These are phyloP conservation scores for Pemphredon lugubris DNA, from an alignment of 2,888 invertebrate genomes.

Conservation along the genomic window DNA sequence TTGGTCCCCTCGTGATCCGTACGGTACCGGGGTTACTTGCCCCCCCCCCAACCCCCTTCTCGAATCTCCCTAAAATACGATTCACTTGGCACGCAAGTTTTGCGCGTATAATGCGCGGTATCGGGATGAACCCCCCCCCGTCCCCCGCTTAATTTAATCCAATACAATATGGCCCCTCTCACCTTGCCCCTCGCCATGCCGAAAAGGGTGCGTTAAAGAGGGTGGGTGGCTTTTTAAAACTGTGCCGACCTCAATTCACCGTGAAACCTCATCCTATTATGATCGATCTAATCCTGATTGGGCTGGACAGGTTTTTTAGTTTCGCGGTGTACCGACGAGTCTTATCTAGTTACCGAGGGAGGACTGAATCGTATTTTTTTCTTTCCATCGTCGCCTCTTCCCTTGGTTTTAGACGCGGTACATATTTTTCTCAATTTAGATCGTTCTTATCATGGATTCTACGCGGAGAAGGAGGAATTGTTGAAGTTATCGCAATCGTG, in stretches of 20 bases:
- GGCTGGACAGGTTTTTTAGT: conserved; percentile 75
- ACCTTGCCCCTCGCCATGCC: conserved; percentile 30
- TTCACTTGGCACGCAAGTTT: conserved; percentile 80
- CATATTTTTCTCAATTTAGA: too few relatives aligned
- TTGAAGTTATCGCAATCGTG: too few relatives aligned
- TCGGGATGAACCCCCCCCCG: conserved; percentile 68
- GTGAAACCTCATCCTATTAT: conserved; percentile 80
- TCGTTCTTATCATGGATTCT: too few relatives aligned
- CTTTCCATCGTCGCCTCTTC: neutral
- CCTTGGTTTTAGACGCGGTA: neutral
- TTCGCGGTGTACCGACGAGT: conserved; percentile 56
- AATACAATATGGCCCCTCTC: conserved; percentile 78
- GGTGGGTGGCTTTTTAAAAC: conserved; percentile 79
- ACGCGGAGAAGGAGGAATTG: too few relatives aligned
- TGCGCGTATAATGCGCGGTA: conserved; percentile 73
- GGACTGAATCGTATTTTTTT: neutral
- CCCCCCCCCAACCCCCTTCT: conserved; percentile 27
- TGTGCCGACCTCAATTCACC: conserved; percentile 77
- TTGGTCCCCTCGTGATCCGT: conserved; percentile 43
- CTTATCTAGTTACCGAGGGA: conserved; percentile 5
- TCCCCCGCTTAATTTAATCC: conserved; percentile 79
- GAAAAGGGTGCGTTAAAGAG: conserved; percentile 71
- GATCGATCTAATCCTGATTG: conserved; percentile 76
- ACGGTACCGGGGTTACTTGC: conserved; percentile 17
- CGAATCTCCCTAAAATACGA: conserved; percentile 68